Percentiles rank a stretch among this genome's conserved stretches.
phyloP scores from a whole-genome alignment of 2,797 vertebrate genomes.

The Gymnothorax javanicus region DNA sequence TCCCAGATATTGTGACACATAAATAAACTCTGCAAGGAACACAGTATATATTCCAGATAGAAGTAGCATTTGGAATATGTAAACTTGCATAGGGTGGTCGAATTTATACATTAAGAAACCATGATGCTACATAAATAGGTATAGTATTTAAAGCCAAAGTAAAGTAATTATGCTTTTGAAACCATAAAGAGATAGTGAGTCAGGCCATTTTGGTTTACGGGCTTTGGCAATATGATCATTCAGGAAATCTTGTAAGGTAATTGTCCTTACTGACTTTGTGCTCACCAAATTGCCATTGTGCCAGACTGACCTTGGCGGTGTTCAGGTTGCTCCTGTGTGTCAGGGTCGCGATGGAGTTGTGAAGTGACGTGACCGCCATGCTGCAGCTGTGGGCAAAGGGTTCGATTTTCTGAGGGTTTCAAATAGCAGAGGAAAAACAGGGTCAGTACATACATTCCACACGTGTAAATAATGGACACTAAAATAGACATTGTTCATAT shows the following conservation, averaged over 20 bases:
- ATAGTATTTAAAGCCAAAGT: background rate
- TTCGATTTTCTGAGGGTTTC: constrained; percentile 77
- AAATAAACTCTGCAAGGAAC: background rate
- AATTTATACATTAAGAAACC: background rate
- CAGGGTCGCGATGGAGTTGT: constrained; percentile 72
- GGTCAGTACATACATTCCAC: background rate
- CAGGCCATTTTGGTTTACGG: background rate
- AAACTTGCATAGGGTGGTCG: background rate
- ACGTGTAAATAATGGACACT: background rate
- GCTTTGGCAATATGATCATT: background rate
- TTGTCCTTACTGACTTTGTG: constrained; percentile 34
- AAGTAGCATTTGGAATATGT: background rate
- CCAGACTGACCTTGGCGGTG: constrained; percentile 70
- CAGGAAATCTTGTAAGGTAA: constrained; percentile 33
- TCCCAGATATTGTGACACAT: background rate
- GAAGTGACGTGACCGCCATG: constrained; percentile 73
- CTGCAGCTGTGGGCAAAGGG: constrained; percentile 76
- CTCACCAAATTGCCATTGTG: background rate
- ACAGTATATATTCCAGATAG: background rate
- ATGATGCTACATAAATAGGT: background rate
- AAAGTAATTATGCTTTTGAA: background rate
- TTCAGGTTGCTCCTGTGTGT: constrained; percentile 63
- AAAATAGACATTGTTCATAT: background rate
- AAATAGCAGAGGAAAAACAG: constrained; percentile 8
- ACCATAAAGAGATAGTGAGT: background rate